These are phyloP conservation scores for Hyposoter didymator DNA, from an alignment of 2,888 invertebrate genomes.

Conservation along the genomic window DNA sequence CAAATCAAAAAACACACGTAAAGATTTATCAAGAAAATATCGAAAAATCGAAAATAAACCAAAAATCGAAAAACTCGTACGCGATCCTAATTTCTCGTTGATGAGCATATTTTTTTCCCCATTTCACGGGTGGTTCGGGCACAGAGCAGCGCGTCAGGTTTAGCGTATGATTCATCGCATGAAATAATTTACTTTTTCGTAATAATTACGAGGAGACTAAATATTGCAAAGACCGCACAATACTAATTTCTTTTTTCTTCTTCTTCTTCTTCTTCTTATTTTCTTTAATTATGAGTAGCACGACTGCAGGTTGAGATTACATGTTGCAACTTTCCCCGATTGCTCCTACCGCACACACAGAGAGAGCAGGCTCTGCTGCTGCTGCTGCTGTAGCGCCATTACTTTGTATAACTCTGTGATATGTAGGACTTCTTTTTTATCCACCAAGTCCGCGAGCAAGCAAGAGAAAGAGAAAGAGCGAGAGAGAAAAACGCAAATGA, in stretches of 20 bases:
- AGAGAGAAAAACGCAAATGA: background rate
- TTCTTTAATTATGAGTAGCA: slow-evolving; percentile 6
- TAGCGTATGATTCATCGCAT: background rate
- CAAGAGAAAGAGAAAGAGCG: background rate
- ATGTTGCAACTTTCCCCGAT: slow-evolving; percentile 8
- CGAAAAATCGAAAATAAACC: too few species aligned
- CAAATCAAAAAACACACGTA: too few species aligned
- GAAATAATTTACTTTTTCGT: background rate
- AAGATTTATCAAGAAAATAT: too few species aligned
- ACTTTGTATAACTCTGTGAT: background rate
- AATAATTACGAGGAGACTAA: background rate
- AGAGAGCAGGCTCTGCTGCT: too few species aligned
- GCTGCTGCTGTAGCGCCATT: background rate
- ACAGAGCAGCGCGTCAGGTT: too few species aligned
- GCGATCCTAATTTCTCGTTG: too few species aligned
- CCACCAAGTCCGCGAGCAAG: background rate
- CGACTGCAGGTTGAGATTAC: slow-evolving; percentile 4
- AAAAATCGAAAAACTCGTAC: too few species aligned
- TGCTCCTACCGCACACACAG: background rate
- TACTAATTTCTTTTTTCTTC: background rate
- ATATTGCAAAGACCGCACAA: background rate
- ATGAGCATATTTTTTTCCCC: too few species aligned
- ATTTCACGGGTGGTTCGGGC: too few species aligned
- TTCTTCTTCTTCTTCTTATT: background rate
- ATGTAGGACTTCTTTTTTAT: background rate